Evolutionary conservation across 2,113 vertebrate genomes (phyloP), one percentile per base, ranked within the genome.

Genomic region (Rhadina sibilatrix): DNA sequence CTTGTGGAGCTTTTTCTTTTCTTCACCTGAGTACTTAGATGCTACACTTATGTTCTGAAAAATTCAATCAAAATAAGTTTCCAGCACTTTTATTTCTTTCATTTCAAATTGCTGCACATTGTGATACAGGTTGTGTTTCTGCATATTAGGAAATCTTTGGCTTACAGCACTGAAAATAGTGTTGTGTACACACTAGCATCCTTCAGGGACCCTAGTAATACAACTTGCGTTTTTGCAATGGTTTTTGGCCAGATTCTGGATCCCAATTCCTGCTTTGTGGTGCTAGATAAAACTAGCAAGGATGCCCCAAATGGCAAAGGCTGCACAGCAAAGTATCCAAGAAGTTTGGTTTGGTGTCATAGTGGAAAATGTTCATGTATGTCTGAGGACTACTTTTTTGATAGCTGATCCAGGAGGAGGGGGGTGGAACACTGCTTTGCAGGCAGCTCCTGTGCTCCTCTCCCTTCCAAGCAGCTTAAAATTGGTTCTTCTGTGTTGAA

Each of bases 21-120:
- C 30, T 77, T 76, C 8, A 1, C 50, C 44, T 25, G 50, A 81
- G 64, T 52, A 20, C 68, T 83, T 71, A 71, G 83, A 46, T 87
- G 25, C 52, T 81, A 52, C 68, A 17, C 59, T 77, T 85, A 20
- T 10, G 15, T 90, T 70, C 84, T 93, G 27, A 63, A 88, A 83
- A 89, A 96, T 54, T 64, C 75, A 90, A 88, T 85, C 71, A 66
- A 80, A 94, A 83, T 60, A 63, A 83, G 16, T 6, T 86, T 93
- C 81, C 37, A 35, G 57, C 72, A 46, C 61, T 75, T 21, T 82
- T 80, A 47, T 69, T 94, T 69, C 23, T 91, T 59, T 52, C 30
- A 65, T 28, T 87, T 78, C 37, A 85, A 33, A 83, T 52, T 30
- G 28, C 47, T 83, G 56, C 71, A 63, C 38, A 4, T 47, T 49